Percentiles rank a stretch among this genome's conserved stretches.
These are phyloP conservation scores for Apodemia duryi DNA, from an alignment of 2,888 invertebrate genomes.

Conservation along the genomic window DNA sequence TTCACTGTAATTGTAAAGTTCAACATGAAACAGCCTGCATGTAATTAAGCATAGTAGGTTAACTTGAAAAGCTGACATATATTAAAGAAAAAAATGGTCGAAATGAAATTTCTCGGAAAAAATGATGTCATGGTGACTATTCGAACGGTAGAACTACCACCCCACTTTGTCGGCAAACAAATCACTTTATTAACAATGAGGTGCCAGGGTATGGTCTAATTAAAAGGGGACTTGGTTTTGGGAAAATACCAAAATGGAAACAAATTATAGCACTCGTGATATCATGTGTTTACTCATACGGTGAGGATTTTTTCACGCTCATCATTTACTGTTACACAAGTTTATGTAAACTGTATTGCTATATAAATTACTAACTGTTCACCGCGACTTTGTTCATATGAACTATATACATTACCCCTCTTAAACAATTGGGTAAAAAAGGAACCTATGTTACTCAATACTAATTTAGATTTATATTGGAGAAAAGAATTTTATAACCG, in stretches of 20 bases:
- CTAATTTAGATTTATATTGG: no score
- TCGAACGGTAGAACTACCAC: conserved; percentile 12
- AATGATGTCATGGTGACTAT: conserved; percentile 29
- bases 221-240: background rate
- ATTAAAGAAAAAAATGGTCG: conserved; percentile 17
- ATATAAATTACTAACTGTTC: no score
- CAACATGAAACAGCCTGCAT: conserved; percentile 17
- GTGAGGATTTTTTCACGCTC: background rate
- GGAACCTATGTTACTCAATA: no score
- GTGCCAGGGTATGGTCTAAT: conserved; percentile 18
- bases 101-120: conserved; percentile 19
- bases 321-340: background rate
- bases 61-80: conserved; percentile 19
- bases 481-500: no score
- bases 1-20: conserved; percentile 21
- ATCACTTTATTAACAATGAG: conserved; percentile 21
- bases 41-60: conserved; percentile 18
- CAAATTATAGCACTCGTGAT: background rate
- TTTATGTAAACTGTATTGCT: no score
- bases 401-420: no score
- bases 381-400: no score
- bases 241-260: background rate
- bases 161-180: conserved; percentile 16
- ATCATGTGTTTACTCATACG: background rate
- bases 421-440: no score